Evolutionary conservation across 1,140 invertebrate species (phyloP), one percentile per base, ranked within the genome.

Genomic region (Neodiprion lecontei): DNA sequence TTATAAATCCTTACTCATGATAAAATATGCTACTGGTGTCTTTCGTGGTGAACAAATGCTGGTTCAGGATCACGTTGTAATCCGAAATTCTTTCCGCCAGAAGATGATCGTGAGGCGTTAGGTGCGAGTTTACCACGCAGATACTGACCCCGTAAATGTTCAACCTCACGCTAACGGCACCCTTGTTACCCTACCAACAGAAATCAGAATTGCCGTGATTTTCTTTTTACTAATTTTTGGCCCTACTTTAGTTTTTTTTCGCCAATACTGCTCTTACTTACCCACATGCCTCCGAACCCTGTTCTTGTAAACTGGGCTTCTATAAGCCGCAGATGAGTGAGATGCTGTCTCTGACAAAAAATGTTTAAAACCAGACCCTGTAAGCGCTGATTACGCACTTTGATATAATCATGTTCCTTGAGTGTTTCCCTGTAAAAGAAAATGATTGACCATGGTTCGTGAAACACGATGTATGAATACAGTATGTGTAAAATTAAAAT

Each of bases 171-270:
- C 94, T 96, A 0, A 97, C 94, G 3, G 95, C 97, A 23, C 97
- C 97, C 91, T 98, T 99, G 86, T 98, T 98, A 72, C 97, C 97
- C 96, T 97, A 85, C n/a, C 90, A 91, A 84, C 73, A 78, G 73
- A 76, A 61, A 77, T 40, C 7, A 53, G 50, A 23, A 67, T 77
- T 72, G 65, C 40, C 71, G 11, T 17, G 67, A 72, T 17, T 70
- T 23, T 70, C 23, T 7, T 28, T 70, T 8, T 3, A 73, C 66
- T n/a, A 72, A n/a, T 72, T 67, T 53, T 68, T 23, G 50, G 21
- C n/a, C 49, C 65, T 21, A 21, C 17, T 71, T 12, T 50, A 66
- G 48, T 12, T 67, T 23, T 67, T 23, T 69, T 23, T 69, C 21
- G 0, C 21, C 8, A 23, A 69, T 47, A 7, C 47, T 69, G 23